Conservation (phyloP, 2,113 vertebrate species). For the Megaceryle torquata region DNA sequence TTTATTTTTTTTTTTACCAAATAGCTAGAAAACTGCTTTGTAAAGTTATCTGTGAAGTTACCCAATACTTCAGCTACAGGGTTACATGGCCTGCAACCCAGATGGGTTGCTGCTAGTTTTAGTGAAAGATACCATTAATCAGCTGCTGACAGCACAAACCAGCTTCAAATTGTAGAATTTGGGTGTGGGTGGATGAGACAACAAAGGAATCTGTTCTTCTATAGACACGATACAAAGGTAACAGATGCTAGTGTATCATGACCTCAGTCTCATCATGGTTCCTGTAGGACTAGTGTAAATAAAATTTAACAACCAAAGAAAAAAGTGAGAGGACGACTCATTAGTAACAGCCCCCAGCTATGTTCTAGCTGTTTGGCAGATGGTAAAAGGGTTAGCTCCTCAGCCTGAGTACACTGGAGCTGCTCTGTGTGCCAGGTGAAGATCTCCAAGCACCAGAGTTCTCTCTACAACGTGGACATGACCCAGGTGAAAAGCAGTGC, state of each 20-base stretch:
- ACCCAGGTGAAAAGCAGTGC: neutral
- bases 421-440: neutral
- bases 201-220: neutral
- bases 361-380: neutral
- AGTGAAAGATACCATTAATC: slow-evolving; percentile 20
- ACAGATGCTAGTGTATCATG: neutral
- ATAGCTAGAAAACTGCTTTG: neutral
- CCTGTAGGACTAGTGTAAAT: neutral
- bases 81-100: neutral
- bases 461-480: neutral
- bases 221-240: slow-evolving; percentile 7
- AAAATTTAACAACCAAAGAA: neutral
- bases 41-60: neutral
- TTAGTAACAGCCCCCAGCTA: neutral
- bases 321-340: neutral
- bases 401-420: neutral
- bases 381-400: neutral
- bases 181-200: neutral
- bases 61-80: neutral
- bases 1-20: neutral
- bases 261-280: neutral
- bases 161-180: neutral
- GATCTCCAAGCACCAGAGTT: neutral
- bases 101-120: slow-evolving; percentile 6
- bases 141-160: slow-evolving; percentile 50